phyloP scores from a whole-genome alignment of 2,888 invertebrate genomes.

The Cheilosia vulpina region DNA sequence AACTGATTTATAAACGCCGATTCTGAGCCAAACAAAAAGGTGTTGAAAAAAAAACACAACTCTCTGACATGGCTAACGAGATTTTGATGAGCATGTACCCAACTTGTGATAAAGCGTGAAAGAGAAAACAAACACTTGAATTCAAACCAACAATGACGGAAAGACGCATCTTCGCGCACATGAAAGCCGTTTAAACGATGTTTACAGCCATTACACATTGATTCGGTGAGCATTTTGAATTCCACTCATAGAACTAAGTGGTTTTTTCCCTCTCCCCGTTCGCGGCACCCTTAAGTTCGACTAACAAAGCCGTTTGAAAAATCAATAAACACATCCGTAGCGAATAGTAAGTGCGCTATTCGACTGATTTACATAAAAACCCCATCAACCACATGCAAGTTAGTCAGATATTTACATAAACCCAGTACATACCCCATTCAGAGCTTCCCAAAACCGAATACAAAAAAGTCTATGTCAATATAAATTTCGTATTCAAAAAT shows the following conservation, averaged over 20 bases:
- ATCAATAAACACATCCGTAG: conserved; percentile 65
- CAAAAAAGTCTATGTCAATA: conserved; percentile 49
- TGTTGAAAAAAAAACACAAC: conserved; percentile 52
- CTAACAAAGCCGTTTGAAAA: conserved; percentile 29
- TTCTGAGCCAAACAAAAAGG: conserved; percentile 21
- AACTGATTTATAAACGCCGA: conserved; percentile 53
- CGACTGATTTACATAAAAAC: conserved; percentile 66
- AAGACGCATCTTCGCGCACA: conserved; percentile 17
- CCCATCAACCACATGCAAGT: conserved; percentile 69
- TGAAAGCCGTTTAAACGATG: conserved; percentile 1
- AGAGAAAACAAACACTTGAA: not conserved
- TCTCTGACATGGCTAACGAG: conserved; percentile 54
- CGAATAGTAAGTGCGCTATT: conserved; percentile 47
- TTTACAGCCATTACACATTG: not conserved
- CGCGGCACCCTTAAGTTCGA: conserved; percentile 9
- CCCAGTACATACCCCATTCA: conserved; percentile 22
- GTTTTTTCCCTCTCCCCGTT: conserved; percentile 5
- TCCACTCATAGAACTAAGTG: conserved; percentile 32
- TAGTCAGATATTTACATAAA: conserved; percentile 48
- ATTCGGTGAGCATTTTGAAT: not conserved
- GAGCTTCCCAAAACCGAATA: conserved; percentile 39
- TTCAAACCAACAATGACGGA: conserved; percentile 20
- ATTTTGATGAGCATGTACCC: conserved; percentile 60
- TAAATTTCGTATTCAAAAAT: conserved; percentile 52
- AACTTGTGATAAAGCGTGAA: conserved; percentile 4